These are phyloP conservation scores for Corvus hawaiiensis DNA, from an alignment of 2,113 vertebrate genomes.

Conservation along the genomic window DNA sequence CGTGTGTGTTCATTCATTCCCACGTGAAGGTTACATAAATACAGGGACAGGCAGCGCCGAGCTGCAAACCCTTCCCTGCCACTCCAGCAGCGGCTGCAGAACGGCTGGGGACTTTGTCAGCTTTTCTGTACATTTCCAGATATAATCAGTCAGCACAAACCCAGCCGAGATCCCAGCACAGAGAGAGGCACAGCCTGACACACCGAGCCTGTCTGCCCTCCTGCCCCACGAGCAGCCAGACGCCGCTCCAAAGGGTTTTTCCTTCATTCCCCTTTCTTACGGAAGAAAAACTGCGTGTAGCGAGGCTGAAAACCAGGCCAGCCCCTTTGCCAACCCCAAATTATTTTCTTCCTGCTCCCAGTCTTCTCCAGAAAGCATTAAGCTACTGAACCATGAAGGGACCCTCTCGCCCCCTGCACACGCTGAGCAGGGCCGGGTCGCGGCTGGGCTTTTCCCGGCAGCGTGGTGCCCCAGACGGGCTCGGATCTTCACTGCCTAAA, in stretches of 20 bases:
- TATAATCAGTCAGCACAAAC: not conserved
- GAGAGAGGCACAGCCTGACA: not conserved
- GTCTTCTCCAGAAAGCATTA: not conserved
- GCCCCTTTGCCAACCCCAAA: not conserved
- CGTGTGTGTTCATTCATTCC: constrained; percentile 44
- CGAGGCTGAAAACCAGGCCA: not conserved
- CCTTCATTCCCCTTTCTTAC: not conserved
- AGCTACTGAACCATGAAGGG: constrained; percentile 6
- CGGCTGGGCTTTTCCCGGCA: not conserved
- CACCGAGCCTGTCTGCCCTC: not conserved
- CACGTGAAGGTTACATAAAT: constrained; percentile 22
- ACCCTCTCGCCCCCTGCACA: not conserved
- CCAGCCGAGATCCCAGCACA: not conserved
- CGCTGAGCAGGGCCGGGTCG: not conserved
- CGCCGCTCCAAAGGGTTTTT: not conserved
- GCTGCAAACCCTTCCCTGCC: not conserved
- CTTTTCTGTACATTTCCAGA: not conserved
- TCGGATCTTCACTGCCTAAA: not conserved
- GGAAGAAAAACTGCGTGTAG: not conserved
- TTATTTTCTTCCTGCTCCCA: not conserved
- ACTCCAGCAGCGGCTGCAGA: not conserved
- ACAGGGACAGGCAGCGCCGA: not conserved
- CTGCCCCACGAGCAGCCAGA: not conserved
- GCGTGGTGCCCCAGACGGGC: not conserved
- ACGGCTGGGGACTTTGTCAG: not conserved